Conservation (phyloP, 2,888 invertebrate species). For the Abrostola triplasia region DNA sequence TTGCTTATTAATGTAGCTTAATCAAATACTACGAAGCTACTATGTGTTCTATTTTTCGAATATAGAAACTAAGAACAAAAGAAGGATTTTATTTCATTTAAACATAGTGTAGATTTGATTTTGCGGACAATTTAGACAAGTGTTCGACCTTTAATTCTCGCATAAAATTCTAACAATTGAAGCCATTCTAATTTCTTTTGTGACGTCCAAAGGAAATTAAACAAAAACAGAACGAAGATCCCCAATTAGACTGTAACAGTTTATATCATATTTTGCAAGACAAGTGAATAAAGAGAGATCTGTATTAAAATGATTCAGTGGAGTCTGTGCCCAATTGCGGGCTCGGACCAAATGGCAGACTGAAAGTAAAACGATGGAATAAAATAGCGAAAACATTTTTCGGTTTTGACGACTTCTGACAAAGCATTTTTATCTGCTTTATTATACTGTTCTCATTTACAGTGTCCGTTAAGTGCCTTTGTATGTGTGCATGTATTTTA, state of each 20-base stretch:
- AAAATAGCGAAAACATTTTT: constrained; percentile 31
- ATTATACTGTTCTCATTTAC: constrained; percentile 5
- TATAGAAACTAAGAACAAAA: no score
- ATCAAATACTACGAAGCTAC: no score
- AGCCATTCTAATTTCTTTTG: no score
- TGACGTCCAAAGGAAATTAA: no score
- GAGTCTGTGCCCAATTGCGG: constrained; percentile 30
- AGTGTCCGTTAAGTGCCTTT: background rate
- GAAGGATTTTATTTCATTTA: no score
- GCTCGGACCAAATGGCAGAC: constrained; percentile 18
- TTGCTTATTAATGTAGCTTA: no score
- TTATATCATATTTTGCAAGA: background rate
- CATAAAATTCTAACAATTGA: no score
- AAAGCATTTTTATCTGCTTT: constrained; percentile 5
- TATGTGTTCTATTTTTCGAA: no score
- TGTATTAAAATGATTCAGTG: constrained; percentile 6
- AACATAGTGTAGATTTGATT: no score
- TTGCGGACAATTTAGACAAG: no score
- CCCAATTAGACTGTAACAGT: background rate
- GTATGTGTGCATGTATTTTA: background rate
- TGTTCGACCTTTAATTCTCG: no score
- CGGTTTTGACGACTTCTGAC: constrained; percentile 21
- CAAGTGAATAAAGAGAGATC: constrained; percentile 15
- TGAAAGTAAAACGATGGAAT: constrained; percentile 27
- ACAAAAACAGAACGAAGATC: no score